Evolutionary conservation across 2,797 vertebrate genomes (phyloP).

Genomic region (Botia almorhae): DNA sequence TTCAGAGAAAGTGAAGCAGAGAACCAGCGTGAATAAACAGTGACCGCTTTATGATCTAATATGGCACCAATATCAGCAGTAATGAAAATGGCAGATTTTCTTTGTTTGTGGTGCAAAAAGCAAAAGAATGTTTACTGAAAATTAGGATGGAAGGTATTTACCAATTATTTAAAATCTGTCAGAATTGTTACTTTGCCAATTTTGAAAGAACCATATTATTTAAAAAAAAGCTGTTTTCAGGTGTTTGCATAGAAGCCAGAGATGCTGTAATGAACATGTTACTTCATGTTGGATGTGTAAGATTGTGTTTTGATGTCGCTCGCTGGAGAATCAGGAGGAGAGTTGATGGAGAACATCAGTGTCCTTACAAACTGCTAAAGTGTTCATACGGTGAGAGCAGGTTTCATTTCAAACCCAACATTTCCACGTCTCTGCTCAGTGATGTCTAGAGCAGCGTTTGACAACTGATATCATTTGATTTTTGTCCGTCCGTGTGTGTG

Average conservation of each 20-base stretch:
- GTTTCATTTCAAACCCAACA: slow-evolving; percentile 51
- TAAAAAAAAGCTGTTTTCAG: slow-evolving; percentile 18
- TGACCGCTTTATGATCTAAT: slow-evolving; percentile 36
- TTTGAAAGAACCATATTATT: slow-evolving; percentile 19
- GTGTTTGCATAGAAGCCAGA: slow-evolving; percentile 39
- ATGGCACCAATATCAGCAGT: slow-evolving; percentile 30
- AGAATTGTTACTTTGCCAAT: not conserved
- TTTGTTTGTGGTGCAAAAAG: slow-evolving; percentile 32
- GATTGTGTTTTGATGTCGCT: slow-evolving; percentile 23
- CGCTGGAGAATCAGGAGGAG: slow-evolving; percentile 21
- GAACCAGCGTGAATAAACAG: slow-evolving; percentile 30
- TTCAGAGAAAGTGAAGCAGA: slow-evolving; percentile 41
- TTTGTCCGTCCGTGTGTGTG: too few species aligned
- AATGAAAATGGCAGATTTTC: slow-evolving; percentile 5
- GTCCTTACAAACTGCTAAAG: slow-evolving; percentile 42
- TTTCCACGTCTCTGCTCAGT: slow-evolving; percentile 44
- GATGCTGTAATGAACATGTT: not conserved
- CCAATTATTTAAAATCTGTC: too few species aligned
- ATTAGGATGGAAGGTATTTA: too few species aligned
- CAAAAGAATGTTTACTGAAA: not conserved
- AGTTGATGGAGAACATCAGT: slow-evolving; percentile 19
- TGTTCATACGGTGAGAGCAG: slow-evolving; percentile 59
- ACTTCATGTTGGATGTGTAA: not conserved
- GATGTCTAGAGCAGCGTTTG: slow-evolving; percentile 51
- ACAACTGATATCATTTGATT: slow-evolving; percentile 53